Evolutionary conservation across 2,113 vertebrate species (phyloP), one percentile per base, ranked within the genome.

Genomic region (Bubo scandiacus): DNA sequence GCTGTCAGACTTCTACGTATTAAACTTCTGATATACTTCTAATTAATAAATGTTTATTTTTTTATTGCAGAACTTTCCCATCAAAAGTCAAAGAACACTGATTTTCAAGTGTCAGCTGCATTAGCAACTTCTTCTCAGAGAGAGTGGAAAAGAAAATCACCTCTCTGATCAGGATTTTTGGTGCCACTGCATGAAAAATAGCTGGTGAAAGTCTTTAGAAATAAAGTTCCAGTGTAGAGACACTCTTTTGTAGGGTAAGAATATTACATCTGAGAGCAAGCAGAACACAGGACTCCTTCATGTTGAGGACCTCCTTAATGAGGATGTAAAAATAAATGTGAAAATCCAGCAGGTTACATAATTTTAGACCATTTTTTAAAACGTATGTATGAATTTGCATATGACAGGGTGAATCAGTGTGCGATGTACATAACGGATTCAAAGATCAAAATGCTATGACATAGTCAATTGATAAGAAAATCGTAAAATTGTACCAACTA

Each of bases 31-130:
- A 94, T 96, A 26, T 90, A 34, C 86, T 86, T 96, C 25, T 67
- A 97, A 97, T 86, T 78, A 82, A 17, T 74, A n/a, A 32, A 42
- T 55, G 4, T 7, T 58, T 34, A 7, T n/a, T 62, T 66, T 67
- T 82, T 81, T 78, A 52, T 61, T 9, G 3, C 45, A 78, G 7
- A 27, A 34, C 88, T 68, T 91, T 73, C 30, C 40, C 92, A 90
- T 38, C 92, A 65, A 75, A 27, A 96, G 55, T 88, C 97, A 78
- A 96, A 98, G 80, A 83, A 89, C 95, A 75, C 94, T 93, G 93
- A 97, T 86, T 97, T 98, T 95, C 90, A 49, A 40, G 34, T 95
- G 90, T 96, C 91, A 94, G 95, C 92, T 55, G 88, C 94, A 42
- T 84, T 98, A 90, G 86, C 95, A 79, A 57, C 81, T 81, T 79